Base-by-base conservation (phyloP, 1,140 invertebrate species). In the Drosophila saltans region DNA sequence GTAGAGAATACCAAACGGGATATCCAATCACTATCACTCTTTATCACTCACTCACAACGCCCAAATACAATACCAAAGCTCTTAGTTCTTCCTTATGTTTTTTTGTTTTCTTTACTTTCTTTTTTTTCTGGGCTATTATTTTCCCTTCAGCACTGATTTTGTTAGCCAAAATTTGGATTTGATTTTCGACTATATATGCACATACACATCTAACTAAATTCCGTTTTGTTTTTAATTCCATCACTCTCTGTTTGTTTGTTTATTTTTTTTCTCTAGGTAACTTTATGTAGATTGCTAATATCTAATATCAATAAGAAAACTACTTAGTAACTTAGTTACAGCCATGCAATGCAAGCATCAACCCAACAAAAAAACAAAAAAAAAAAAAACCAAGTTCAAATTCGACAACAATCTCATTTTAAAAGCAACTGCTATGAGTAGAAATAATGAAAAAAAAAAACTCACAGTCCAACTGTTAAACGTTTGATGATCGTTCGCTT, bases 251-350 rank as follows among this genome's bases (percentile, higher is more conserved):
- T 52, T 26, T 52, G 45, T 52, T 52, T 52, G 9, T 52, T 52
- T 52, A 52, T 52, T 82, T 80, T 91, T 76, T 79, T 88, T 90
- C 90, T 90, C 77, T 91, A 91, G 90, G 90, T 91, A 91, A 91
- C 83, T 91, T 91, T 91, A 91, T 91, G 90, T 91, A 91, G 86
- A 84, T 79, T 91, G 85, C 85, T 91, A 86, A 80, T 85, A 72
- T 62, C 66, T 82, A 75, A 70, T 45, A 66, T 60, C 69, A 81
- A 85, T 72, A 66, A 66, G 41, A 66, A 72, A 72, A 77, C 39
- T 55, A 57, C 28, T 45, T 88, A 86, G 85, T 81, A 84, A 90
- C 86, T 79, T 89, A 89, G 85, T 82, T 72, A 43, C 74, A 66
- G 78, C 75, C 78, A 73, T 72, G 80, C 78, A 89, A 84, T 80